phyloP scores from a whole-genome alignment of 2,888 invertebrate genomes.

The Neoscelio sp. region DNA sequence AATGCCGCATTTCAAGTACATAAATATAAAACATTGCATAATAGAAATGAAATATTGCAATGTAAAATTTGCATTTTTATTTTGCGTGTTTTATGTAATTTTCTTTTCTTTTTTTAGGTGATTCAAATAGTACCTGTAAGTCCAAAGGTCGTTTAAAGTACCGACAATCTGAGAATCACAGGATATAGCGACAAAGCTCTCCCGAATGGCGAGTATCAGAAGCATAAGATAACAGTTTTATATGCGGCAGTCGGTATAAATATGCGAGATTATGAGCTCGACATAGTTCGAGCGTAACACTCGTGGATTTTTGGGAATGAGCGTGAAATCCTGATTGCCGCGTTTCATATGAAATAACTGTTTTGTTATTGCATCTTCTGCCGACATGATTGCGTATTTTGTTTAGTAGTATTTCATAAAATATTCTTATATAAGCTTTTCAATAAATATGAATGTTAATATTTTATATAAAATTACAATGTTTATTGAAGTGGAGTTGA shows the following conservation, averaged over 20 bases:
- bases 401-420: neutral
- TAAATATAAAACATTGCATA: conserved; percentile 47
- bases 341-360: conserved; percentile 45
- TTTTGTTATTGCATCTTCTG: conserved; percentile 41
- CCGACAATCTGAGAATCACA: conserved; percentile 62
- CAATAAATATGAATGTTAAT: too few relatives aligned
- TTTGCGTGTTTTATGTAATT: conserved; percentile 41
- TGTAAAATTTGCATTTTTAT: conserved; percentile 52
- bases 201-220: conserved; percentile 61
- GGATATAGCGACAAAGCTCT: conserved; percentile 62
- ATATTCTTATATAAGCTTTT: too few relatives aligned
- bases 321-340: conserved; percentile 54
- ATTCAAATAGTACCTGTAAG: conserved; percentile 48
- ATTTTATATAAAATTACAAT: too few relatives aligned
- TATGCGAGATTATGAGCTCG: conserved; percentile 81
- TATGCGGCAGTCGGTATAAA: conserved; percentile 79
- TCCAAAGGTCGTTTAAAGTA: conserved; percentile 60
- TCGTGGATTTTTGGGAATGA: conserved; percentile 64
- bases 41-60: conserved; percentile 53
- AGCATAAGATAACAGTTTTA: conserved; percentile 82
- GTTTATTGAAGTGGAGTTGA: too few relatives aligned
- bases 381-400: conserved; percentile 7
- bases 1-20: conserved; percentile 41
- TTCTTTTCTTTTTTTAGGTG: conserved; percentile 40
- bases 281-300: conserved; percentile 63